These are phyloP conservation scores for Bubo scandiacus DNA, from an alignment of 2,113 vertebrate species.

Conservation along the genomic window DNA sequence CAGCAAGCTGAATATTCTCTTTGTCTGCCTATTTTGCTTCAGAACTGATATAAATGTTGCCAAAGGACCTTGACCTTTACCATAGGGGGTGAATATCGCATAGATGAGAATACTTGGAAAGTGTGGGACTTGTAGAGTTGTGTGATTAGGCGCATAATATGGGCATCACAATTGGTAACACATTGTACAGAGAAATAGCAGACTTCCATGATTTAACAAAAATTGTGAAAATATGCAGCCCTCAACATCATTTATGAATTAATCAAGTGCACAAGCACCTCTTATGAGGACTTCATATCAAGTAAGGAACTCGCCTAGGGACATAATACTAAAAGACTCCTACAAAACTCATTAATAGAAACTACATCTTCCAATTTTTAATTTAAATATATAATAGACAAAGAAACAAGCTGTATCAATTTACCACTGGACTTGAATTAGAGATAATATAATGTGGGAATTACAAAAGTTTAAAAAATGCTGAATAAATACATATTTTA, in stretches of 20 bases:
- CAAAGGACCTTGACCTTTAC: slow-evolving; percentile 21
- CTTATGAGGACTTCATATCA: slow-evolving; percentile 67
- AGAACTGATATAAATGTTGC: not conserved
- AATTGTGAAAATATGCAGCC: slow-evolving; percentile 67
- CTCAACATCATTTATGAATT: slow-evolving; percentile 72
- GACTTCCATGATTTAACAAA: slow-evolving; percentile 68
- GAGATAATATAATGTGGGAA: slow-evolving; percentile 34
- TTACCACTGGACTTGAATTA: slow-evolving; percentile 65
- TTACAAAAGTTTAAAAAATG: slow-evolving; percentile 46
- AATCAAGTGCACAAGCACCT: slow-evolving; percentile 74
- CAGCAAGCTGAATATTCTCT: not conserved
- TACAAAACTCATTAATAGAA: slow-evolving; percentile 79
- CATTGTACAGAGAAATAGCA: slow-evolving; percentile 49
- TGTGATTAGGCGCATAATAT: slow-evolving; percentile 47
- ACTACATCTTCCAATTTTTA: slow-evolving; percentile 73
- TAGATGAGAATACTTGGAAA: slow-evolving; percentile 18
- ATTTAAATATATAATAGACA: slow-evolving; percentile 77
- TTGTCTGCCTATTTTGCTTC: not conserved
- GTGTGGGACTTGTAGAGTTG: slow-evolving; percentile 1
- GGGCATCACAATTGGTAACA: slow-evolving; percentile 37
- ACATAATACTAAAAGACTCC: slow-evolving; percentile 71
- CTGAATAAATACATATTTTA: slow-evolving; percentile 66
- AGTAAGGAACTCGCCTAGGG: slow-evolving; percentile 70
- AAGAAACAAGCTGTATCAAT: slow-evolving; percentile 67
- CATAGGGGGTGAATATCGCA: slow-evolving; percentile 4